Base-by-base conservation (phyloP, 2,888 invertebrate genomes). In the Herminia tarsipennalis region DNA sequence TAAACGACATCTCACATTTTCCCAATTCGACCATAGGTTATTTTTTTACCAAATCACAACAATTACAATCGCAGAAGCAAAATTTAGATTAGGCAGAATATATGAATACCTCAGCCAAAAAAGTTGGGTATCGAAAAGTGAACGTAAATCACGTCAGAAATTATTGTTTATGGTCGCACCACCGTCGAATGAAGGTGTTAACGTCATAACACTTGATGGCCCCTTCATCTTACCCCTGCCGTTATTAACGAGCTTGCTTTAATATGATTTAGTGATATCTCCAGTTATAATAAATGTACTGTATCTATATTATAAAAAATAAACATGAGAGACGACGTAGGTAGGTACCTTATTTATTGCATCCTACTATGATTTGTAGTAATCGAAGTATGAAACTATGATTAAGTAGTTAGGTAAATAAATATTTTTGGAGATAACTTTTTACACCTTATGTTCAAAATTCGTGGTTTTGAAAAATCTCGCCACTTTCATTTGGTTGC, bases 171-270 rank as follows among this genome's bases (percentile, higher is more conserved):
- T 71, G 75, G 65, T 57, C 66, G 64, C 66, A 67, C 62, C 65
- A 42, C 50, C 61, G 51, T 58, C 46, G 65, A 67, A 73, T 70
- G 48, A 71, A 79, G 76, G 82, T 81, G 85, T 80, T 73, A 79
- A 76, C 56, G 73, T 81, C 78, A 78, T 74, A 76, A 73, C 71
- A 74, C 75, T 73, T 73, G 70, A 69, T 76, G 53, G 52, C 49
- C 55, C 64, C 66, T 74, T 71, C 64, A 76, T 74, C 67, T 71
- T 58, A 60, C 65, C 65, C 72, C 56, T 48, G 46, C 40, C 24
- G 66, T 74, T 78, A 77, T 71, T 76, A 78, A 80, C 64, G 67
- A 57, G 60, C 37, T 40, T 56, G 55, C 41, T 35, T 47, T 54
- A 36, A 44, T 66, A 70, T 79, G 74, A 77, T 76, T 79, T 78